Percentiles rank a stretch among this genome's conserved stretches.
Conservation (phyloP, 2,113 vertebrate species). For the Tichodroma muraria region DNA sequence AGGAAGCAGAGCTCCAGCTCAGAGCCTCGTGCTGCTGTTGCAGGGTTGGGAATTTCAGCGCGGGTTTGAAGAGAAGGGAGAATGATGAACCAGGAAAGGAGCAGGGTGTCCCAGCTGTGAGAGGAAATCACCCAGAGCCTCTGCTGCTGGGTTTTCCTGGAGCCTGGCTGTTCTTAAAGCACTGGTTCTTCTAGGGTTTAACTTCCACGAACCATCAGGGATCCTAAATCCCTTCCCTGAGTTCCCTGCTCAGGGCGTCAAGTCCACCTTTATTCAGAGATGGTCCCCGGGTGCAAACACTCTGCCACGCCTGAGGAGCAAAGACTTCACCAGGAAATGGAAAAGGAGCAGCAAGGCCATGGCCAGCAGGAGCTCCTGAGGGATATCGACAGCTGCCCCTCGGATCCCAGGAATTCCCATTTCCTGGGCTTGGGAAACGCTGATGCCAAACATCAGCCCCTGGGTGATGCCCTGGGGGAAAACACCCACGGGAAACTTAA, state of each 20-base stretch:
- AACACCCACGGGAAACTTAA: rapidly evolving
- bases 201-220: rapidly evolving
- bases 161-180: not conserved
- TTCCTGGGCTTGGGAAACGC: rapidly evolving
- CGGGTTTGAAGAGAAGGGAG: not conserved
- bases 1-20: not conserved
- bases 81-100: not conserved
- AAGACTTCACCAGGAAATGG: not conserved
- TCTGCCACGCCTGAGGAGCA: not conserved
- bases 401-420: rapidly evolving
- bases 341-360: not conserved
- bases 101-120: not conserved
- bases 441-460: not conserved
- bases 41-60: not conserved
- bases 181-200: not conserved
- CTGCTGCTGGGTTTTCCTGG: not conserved
- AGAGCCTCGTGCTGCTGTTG: not conserved
- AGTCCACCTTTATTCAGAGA: not conserved
- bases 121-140: not conserved
- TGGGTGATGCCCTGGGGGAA: not conserved
- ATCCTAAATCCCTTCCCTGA: not conserved
- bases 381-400: not conserved
- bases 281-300: not conserved
- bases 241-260: rapidly evolving
- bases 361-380: not conserved